Evolutionary conservation across 1,140 invertebrate species (phyloP).

Genomic region (Aradophagus sp.): DNA sequence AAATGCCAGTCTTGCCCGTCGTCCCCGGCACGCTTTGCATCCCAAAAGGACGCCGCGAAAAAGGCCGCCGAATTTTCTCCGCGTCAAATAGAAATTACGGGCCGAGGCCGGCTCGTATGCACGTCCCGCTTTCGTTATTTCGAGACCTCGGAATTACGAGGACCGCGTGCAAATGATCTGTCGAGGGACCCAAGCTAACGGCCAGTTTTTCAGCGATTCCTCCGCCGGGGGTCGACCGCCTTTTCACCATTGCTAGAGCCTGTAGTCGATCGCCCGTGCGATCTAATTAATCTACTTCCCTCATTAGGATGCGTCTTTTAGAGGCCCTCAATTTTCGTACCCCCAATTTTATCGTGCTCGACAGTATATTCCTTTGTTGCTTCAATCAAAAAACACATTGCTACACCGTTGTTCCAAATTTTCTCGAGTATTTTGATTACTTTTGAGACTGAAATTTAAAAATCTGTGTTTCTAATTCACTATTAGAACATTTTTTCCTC

Average conservation of each 20-base stretch:
- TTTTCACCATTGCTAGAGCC: slow-evolving; percentile 36
- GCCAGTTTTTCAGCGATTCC: slow-evolving; percentile 27
- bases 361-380: no score
- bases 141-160: slow-evolving; percentile 21
- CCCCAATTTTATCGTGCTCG: no score
- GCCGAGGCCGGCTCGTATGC: slow-evolving; percentile 18
- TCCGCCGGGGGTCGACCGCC: slow-evolving; percentile 23
- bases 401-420: no score
- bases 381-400: no score
- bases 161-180: slow-evolving; percentile 43
- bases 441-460: no score
- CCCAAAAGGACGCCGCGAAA: slow-evolving; percentile 46
- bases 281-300: no score
- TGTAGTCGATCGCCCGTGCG: no score
- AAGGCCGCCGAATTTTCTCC: slow-evolving; percentile 49
- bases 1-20: slow-evolving; percentile 55
- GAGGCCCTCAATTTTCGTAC: no score
- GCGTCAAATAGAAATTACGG: slow-evolving; percentile 56
- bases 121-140: slow-evolving; percentile 45
- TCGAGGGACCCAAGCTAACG: neutral
- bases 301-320: no score
- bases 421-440: no score
- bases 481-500: no score
- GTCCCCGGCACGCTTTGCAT: slow-evolving; percentile 41
- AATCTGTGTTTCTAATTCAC: no score